phyloP scores from a whole-genome alignment of 2,797 vertebrate genomes.

The Lagodon rhomboides region DNA sequence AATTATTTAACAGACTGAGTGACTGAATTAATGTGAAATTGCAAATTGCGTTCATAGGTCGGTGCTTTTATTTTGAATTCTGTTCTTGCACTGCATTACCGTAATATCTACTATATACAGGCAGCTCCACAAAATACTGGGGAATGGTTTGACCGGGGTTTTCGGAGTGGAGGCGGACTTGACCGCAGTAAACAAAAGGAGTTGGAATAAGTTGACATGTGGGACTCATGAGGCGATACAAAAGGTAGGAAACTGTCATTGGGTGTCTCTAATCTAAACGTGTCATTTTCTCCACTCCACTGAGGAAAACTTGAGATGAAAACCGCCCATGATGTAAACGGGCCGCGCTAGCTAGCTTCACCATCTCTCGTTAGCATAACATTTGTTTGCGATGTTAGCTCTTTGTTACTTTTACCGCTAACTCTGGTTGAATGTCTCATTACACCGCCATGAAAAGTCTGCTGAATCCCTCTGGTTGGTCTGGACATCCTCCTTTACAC shows the following conservation, averaged over 20 bases:
- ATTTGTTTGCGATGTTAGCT: not conserved
- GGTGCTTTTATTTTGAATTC: no score
- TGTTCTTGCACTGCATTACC: no score
- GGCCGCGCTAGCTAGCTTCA: no score
- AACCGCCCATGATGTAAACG: not conserved
- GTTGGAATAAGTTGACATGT: not conserved
- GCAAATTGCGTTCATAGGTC: no score
- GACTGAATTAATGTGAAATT: no score
- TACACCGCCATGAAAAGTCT: not conserved
- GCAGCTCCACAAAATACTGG: no score
- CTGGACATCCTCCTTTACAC: accelerated
- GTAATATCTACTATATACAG: no score
- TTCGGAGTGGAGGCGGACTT: no score
- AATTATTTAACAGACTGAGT: no score
- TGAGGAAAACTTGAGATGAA: not conserved
- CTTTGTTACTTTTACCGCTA: not conserved
- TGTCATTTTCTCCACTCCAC: no score
- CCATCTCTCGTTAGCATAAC: not conserved
- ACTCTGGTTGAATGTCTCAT: not conserved
- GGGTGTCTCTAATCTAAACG: accelerated
- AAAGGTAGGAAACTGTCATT: not conserved
- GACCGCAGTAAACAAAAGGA: no score
- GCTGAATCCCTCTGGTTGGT: not conserved
- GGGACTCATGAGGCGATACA: accelerated
- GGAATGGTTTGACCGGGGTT: no score